Evolutionary conservation across 2,113 vertebrate species (phyloP).

Genomic region (Ploceus nigricollis): DNA sequence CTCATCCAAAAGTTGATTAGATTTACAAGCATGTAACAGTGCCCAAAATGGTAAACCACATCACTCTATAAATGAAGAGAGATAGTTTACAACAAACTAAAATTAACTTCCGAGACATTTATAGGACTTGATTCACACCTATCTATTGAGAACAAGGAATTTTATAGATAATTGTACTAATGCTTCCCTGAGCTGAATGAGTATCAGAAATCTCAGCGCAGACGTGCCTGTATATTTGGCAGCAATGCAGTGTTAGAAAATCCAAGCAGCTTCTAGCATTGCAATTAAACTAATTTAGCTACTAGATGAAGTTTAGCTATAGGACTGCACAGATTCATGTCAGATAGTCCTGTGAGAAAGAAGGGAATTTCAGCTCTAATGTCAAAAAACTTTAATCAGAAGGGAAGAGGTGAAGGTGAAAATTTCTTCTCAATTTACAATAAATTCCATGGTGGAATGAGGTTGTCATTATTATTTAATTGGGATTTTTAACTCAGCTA

Average conservation of each 20-base stretch:
- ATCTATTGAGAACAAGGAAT: background rate
- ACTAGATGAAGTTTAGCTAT: background rate
- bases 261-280: background rate
- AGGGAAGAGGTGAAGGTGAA: background rate
- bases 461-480: background rate
- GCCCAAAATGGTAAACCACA: background rate
- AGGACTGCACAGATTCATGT: background rate
- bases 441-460: background rate
- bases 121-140: background rate
- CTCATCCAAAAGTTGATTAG: background rate
- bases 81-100: background rate
- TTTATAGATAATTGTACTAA: background rate
- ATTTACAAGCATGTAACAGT: background rate
- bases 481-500: background rate
- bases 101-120: background rate
- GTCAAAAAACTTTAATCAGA: background rate
- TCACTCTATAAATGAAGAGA: background rate
- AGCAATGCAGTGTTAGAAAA: background rate
- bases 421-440: background rate
- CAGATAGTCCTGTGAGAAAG: background rate
- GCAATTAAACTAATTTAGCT: background rate
- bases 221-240: background rate
- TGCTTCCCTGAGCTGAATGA: background rate
- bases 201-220: background rate
- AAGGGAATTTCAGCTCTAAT: background rate